phyloP scores from a whole-genome alignment of 2,797 vertebrate genomes.

The Epinephelus awoara region DNA sequence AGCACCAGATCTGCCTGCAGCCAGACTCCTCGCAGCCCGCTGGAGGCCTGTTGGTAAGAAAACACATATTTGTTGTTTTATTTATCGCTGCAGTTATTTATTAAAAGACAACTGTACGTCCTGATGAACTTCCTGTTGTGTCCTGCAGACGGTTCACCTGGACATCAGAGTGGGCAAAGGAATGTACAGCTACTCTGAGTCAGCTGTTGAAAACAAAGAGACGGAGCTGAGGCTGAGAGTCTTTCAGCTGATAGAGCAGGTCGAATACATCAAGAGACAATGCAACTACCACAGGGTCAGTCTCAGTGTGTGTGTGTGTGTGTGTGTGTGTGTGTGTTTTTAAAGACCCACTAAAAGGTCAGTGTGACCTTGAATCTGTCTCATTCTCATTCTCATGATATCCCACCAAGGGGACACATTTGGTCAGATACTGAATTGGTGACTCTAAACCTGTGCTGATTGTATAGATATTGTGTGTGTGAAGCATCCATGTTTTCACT shows the following conservation, averaged over 20 bases:
- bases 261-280: conserved; percentile 43
- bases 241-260: conserved; percentile 90
- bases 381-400: too few relatives aligned
- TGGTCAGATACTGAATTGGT: too few relatives aligned
- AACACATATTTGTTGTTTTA: background rate
- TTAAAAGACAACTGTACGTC: too few relatives aligned
- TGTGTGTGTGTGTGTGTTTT: background rate
- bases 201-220: conserved; percentile 91
- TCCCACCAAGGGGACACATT: too few relatives aligned
- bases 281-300: background rate
- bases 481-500: too few relatives aligned
- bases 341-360: too few relatives aligned
- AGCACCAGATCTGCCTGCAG: conserved; percentile 90
- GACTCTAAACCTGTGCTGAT: too few relatives aligned
- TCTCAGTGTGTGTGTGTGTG: background rate
- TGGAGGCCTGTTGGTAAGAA: conserved; percentile 86
- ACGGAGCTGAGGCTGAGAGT: conserved; percentile 90
- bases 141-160: conserved; percentile 89
- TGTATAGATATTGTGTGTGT: too few relatives aligned
- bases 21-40: conserved; percentile 90
- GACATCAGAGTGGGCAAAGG: conserved; percentile 92
- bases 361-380: too few relatives aligned
- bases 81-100: too few relatives aligned
- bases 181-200: conserved; percentile 91
- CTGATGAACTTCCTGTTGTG: too few relatives aligned